Conservation (phyloP, 2,888 invertebrate genomes). For the Opisthograptis luteolata region DNA sequence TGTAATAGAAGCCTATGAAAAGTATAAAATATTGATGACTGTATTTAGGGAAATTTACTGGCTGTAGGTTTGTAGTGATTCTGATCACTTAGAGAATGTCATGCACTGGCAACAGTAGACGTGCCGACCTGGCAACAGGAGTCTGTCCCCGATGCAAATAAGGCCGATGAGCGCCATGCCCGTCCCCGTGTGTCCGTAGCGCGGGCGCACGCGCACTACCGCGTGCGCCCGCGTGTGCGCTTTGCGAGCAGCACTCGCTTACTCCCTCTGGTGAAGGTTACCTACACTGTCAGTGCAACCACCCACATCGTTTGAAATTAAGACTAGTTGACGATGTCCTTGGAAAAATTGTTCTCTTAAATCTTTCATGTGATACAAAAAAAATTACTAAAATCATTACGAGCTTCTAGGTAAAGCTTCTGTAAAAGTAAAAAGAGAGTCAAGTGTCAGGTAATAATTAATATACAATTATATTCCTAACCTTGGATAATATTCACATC, state of each 20-base stretch:
- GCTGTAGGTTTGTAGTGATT: background rate
- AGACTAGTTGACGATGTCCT: conserved; percentile 9
- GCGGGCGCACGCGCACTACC: conserved; percentile 57
- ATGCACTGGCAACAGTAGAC: background rate
- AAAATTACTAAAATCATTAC: too few relatives aligned
- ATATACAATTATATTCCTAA: too few relatives aligned
- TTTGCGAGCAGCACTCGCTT: conserved; percentile 82
- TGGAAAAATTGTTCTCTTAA: too few relatives aligned
- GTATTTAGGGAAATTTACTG: too few relatives aligned
- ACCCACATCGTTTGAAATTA: conserved; percentile 3
- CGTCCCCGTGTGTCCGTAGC: conserved; percentile 67
- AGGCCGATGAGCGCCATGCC: conserved; percentile 60
- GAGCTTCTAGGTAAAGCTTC: too few relatives aligned
- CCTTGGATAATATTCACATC: too few relatives aligned
- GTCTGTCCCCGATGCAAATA: conserved; percentile 67
- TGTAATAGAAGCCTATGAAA: too few relatives aligned
- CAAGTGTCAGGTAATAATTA: too few relatives aligned
- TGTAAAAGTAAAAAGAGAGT: too few relatives aligned
- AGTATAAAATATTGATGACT: too few relatives aligned
- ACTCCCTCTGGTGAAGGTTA: conserved; percentile 63
- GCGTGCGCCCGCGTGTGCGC: conserved; percentile 67
- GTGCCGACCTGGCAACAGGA: conserved; percentile 16
- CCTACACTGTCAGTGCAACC: conserved; percentile 68
- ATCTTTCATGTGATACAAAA: too few relatives aligned
- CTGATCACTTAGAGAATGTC: background rate